Base-by-base conservation (phyloP, 2,113 vertebrate species). In the Jacana jacana region DNA sequence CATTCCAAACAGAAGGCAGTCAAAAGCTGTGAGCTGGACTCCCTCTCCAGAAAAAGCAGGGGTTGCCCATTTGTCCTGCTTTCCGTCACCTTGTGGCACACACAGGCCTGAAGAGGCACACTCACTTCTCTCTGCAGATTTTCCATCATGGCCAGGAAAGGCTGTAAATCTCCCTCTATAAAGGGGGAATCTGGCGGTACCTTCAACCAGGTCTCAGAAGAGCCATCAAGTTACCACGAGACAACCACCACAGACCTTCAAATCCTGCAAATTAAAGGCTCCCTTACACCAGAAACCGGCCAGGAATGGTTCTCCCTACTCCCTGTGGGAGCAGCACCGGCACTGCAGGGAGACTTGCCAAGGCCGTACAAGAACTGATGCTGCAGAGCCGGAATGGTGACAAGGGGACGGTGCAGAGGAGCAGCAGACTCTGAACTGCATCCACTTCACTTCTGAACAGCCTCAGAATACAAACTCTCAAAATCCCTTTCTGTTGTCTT, bases 331-430 rank as follows among this genome's bases (percentile, higher is more conserved):
- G 31, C 11, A 46, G 65, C 0, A 18, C 20, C 1, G 61, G 44
- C 1, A 0, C 55, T 17, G 0, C 0, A 44, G 37, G 81, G 33
- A 35, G n/a, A 4, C 20, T 22, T 2, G 0, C 54, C 25, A 4
- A 2, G 7, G 75, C 49, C 27, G 13, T 14, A 7, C 10, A 9
- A 33, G 44, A 33, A 8, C 35, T 40, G 63, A 22, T 4, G n/a
- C 66, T 35, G 76, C 86, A 54, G 68, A 33, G 72, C 6, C 27
- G 10, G 30, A 51, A 7, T 4, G 19, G 9, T 0, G 4, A 46
- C 4, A 4, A 24, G 48, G 35, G 25, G 65, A 13, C 33, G 4
- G 15, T 16, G 18, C n/a, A 58, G 31, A 37, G 30, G 7, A 81
- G 8, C 70, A 30, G 81, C 4, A 52, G 48, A 20, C 71, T 61